Conservation (phyloP, 2,113 vertebrate species). For the Brachyhypopomus gauderio region DNA sequence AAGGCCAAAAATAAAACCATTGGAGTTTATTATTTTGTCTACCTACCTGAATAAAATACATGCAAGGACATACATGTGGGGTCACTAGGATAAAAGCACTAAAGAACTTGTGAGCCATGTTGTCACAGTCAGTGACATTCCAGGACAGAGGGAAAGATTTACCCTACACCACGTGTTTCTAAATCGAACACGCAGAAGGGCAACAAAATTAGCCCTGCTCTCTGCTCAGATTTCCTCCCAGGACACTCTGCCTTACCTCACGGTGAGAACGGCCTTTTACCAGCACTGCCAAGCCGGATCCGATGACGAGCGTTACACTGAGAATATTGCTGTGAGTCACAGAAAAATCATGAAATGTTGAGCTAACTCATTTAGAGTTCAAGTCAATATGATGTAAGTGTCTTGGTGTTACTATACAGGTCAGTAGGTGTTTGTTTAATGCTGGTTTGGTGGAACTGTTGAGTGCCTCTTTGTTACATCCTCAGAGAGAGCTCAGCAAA, state of each 20-base stretch:
- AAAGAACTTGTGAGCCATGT: background rate
- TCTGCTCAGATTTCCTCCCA: constrained; percentile 49
- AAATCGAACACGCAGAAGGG: constrained; percentile 49
- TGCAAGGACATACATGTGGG: background rate
- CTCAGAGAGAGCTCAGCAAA: too few relatives aligned
- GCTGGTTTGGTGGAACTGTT: too few relatives aligned
- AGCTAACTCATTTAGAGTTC: background rate
- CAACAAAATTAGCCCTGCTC: constrained; percentile 48
- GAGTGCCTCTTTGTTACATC: too few relatives aligned
- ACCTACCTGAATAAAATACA: background rate
- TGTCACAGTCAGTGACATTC: constrained; percentile 12
- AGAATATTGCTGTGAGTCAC: background rate
- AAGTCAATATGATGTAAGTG: background rate
- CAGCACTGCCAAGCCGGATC: background rate
- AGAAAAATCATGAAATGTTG: background rate
- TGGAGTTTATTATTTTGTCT: background rate
- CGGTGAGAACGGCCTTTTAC: background rate
- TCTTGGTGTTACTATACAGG: background rate
- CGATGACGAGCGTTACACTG: background rate
- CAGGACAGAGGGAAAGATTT: constrained; percentile 42
- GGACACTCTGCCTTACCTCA: background rate
- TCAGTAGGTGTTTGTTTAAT: too few relatives aligned
- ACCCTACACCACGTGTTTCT: constrained; percentile 57
- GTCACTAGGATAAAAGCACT: background rate
- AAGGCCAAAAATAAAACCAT: too few relatives aligned